Evolutionary conservation across 1,140 invertebrate species (phyloP).

Genomic region (Lucilia sericata): DNA sequence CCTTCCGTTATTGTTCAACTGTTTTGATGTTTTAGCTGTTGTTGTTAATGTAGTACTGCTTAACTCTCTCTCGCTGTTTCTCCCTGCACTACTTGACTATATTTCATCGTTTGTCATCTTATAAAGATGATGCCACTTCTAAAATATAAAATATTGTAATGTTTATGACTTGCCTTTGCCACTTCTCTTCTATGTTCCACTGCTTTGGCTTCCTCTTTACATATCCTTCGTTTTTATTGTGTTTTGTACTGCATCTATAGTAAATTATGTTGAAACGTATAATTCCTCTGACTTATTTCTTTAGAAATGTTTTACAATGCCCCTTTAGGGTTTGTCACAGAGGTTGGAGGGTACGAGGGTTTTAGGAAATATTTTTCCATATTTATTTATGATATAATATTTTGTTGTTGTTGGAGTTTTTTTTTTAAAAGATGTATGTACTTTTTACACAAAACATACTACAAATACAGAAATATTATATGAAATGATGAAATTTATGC

Average conservation of each 20-base stretch:
- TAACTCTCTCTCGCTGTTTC: too few species aligned
- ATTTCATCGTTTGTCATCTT: slow-evolving; percentile 45
- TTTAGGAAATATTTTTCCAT: slow-evolving; percentile 24
- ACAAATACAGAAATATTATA: background rate
- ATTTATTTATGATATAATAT: slow-evolving; percentile 38
- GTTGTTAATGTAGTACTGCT: background rate
- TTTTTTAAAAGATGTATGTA: background rate
- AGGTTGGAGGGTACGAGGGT: background rate
- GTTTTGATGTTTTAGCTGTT: background rate
- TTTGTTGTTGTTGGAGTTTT: background rate
- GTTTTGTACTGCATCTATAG: background rate
- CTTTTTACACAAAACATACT: too few species aligned
- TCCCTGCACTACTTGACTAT: slow-evolving; percentile 19
- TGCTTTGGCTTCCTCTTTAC: background rate
- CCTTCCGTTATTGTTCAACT: slow-evolving; percentile 38
- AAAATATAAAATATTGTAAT: slow-evolving; percentile 44
- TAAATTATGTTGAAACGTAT: slow-evolving; percentile 24
- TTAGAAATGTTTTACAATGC: background rate
- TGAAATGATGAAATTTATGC: slow-evolving; percentile 30
- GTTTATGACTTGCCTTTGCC: slow-evolving; percentile 40
- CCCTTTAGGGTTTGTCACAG: too few species aligned
- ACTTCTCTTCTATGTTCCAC: background rate
- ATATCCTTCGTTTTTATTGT: background rate
- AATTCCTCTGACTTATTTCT: slow-evolving; percentile 2
- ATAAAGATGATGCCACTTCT: slow-evolving; percentile 45